Conservation (phyloP, 2,113 vertebrate genomes). For the Nannospalax galili region DNA sequence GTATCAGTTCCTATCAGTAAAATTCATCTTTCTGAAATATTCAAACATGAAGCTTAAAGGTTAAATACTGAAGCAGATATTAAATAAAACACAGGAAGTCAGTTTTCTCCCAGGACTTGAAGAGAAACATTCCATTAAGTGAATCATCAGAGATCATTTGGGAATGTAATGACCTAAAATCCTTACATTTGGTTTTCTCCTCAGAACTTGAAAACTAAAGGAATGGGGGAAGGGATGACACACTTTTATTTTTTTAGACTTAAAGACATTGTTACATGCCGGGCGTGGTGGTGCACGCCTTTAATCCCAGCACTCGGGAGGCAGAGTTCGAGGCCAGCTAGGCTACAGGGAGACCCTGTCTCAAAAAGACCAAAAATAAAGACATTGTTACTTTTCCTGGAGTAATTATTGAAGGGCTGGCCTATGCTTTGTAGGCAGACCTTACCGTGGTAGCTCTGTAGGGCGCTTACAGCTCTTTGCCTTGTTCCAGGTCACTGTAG, state of each 20-base stretch:
- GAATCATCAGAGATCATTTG: conserved; percentile 34
- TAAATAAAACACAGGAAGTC: conserved; percentile 48
- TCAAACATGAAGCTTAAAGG: neutral
- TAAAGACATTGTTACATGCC: neutral
- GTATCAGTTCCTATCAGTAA: neutral
- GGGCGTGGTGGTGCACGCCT: too few species aligned
- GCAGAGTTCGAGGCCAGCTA: too few species aligned
- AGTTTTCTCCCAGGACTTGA: conserved; percentile 58
- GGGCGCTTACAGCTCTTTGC: neutral
- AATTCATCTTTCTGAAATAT: conserved; percentile 28
- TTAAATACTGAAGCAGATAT: conserved; percentile 44
- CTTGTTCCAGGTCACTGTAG: conserved; percentile 93
- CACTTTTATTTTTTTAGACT: neutral
- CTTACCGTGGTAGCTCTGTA: fast-evolving
- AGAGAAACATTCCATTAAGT: conserved; percentile 14
- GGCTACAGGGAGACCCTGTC: too few species aligned
- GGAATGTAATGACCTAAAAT: conserved; percentile 58
- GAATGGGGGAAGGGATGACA: neutral
- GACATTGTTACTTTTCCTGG: neutral
- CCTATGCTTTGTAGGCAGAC: neutral
- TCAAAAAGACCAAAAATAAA: too few species aligned
- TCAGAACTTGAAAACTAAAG: neutral
- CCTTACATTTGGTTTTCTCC: neutral
- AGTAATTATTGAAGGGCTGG: neutral
- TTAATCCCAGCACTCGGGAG: too few species aligned